Base-by-base conservation (phyloP, 2,113 vertebrate species). In the Crocuta crocuta region DNA sequence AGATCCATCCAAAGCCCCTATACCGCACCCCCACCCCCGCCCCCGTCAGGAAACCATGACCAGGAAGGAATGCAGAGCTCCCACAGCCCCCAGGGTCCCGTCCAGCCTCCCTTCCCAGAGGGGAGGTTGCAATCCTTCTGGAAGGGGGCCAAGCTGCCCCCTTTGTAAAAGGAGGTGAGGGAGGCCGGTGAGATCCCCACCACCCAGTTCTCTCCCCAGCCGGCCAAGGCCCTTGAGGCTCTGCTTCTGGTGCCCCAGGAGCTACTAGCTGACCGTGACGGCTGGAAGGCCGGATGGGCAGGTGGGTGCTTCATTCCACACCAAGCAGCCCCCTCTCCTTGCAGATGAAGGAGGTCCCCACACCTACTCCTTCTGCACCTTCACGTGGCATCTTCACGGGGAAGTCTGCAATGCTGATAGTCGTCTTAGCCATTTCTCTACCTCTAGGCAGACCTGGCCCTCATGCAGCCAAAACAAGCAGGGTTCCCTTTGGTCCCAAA, bases 181-280 rank as follows among this genome's bases (percentile, higher is more conserved):
- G 76, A 83, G 45, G 33, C 73, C 1, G 6, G 21, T 58, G 48
- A 71, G 94, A 80, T 50, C 79, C 81, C 89, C 35, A n/a, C 4
- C 10, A 24, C 81, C 82, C 43, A 0, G 63, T 85, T 84, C 94
- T 73, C 94, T 79, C 90, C 9, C 0, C 96, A 81, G 91, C 98
- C 98, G 98, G 98, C 98, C 98, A 97, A 91, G 0, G 43, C 95
- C 85, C 96, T 95, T 70, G 86, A 53, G 96, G 97, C 82, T 95
- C 1, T 0, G 79, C 93, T 97, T 17, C 97, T 98, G 98, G 98
- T 98, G 98, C 12, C 0, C 71, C 98, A 97, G 94, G 97, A 98
- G 97, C 97, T 97, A 0, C 89, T 92, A 88, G 98, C 97, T 98
- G 98, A 98, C 98, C 95, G 96, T 98, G 98, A 98, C 98, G 99